phyloP scores from a whole-genome alignment of 2,113 vertebrate genomes.

The Pampusana beccarii region DNA sequence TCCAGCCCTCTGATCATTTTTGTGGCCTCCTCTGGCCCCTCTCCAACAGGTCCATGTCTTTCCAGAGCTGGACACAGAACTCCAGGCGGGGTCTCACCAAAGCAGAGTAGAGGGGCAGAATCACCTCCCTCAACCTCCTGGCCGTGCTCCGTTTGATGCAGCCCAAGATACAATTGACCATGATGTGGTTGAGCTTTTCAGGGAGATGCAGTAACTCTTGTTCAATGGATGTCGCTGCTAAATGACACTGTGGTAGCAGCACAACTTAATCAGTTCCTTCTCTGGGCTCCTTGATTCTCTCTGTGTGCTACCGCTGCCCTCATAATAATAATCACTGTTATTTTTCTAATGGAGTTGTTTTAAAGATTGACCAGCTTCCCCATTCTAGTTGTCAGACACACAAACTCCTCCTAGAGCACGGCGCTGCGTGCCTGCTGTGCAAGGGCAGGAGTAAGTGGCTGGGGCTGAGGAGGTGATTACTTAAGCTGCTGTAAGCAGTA shows the following conservation, averaged over 20 bases:
- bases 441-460: neutral
- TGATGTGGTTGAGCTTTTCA: neutral
- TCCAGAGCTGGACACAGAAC: no score
- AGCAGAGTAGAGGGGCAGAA: no score
- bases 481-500: neutral
- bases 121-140: no score
- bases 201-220: neutral
- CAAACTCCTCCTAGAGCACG: neutral
- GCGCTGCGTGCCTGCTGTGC: rapidly evolving
- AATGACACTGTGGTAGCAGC: neutral
- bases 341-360: neutral
- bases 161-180: no score
- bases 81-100: no score
- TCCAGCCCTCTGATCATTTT: no score
- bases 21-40: no score
- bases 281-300: neutral
- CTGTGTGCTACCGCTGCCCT: neutral
- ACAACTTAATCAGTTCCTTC: neutral
- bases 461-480: neutral
- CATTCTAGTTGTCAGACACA: neutral
- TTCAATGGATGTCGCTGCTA: neutral
- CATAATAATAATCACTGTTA: neutral
- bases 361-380: neutral
- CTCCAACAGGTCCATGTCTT: no score
- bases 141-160: no score